Percentiles rank a stretch among this genome's conserved stretches.
Conservation (phyloP, 2,113 vertebrate genomes). For the Gasterosteus aculeatus region DNA sequence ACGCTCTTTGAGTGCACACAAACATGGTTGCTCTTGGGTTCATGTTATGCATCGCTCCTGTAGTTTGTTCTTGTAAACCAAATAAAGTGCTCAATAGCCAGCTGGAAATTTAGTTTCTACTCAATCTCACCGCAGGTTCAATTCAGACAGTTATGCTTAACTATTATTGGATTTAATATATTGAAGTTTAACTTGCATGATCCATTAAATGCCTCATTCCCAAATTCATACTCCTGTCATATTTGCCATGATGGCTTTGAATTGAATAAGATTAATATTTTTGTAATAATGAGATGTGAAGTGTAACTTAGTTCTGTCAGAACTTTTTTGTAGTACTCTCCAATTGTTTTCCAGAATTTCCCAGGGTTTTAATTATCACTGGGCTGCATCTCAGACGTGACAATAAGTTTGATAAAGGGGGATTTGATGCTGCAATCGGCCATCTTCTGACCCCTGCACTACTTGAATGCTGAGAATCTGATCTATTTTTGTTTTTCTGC, state of each 20-base stretch:
- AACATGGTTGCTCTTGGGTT: conserved; percentile 21
- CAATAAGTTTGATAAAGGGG: conserved; percentile 10
- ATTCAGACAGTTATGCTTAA: background rate
- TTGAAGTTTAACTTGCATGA: conserved; percentile 55
- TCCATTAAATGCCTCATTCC: conserved; percentile 23
- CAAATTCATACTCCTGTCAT: conserved; percentile 31
- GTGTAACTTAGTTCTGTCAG: conserved; percentile 59
- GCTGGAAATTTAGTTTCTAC: conserved; percentile 17
- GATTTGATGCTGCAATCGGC: background rate
- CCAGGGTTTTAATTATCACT: conserved; percentile 31
- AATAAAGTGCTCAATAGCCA: conserved; percentile 38
- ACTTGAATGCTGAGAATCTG: conserved; percentile 44
- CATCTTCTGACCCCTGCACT: conserved; percentile 21
- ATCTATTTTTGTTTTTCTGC: conserved; percentile 29
- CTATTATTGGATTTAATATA: conserved; percentile 40
- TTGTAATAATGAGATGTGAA: conserved; percentile 67
- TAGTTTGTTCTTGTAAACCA: conserved; percentile 39
- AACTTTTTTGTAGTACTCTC: conserved; percentile 50
- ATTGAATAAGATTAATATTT: conserved; percentile 74
- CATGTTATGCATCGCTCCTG: conserved; percentile 23
- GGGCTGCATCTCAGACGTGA: conserved; percentile 28
- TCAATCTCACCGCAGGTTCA: background rate
- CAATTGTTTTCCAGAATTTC: conserved; percentile 49
- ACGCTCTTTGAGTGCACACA: conserved; percentile 27
- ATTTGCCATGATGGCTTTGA: conserved; percentile 33